Evolutionary conservation across 2,797 vertebrate genomes (phyloP), one percentile per base, ranked within the genome.

Genomic region (Cuculus canorus): DNA sequence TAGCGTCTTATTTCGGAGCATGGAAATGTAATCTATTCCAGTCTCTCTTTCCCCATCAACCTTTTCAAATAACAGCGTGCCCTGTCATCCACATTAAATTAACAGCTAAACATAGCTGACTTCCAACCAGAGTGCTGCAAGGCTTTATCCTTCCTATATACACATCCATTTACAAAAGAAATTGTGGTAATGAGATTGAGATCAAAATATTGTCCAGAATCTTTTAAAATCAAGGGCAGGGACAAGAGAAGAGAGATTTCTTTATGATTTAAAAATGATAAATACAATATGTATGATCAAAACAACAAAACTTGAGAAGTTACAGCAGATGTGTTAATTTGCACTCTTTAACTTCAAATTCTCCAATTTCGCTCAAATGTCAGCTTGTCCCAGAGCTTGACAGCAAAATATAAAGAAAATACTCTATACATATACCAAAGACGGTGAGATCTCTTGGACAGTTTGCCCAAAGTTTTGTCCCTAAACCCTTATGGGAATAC

Each of bases 401-500:
- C 3, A 6, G 86, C 66, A 73, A 65, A 57, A 60, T 71, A 77
- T 43, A 84, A 92, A 73, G 79, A 91, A 89, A 79, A 23, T 85
- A 86, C 16, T 94, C 54, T 28, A 4, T 75, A 72, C 83, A 72
- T 95, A 94, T 95, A 91, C 39, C 91, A 78, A 75, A 86, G 75
- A 86, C 69, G 64, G 86, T 59, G 71, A 92, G 86, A 89, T 53
- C 81, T 87, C 84, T 75, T 76, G 76, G 70, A 78, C 59, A 81
- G 70, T 79, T 87, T 88, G 83, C 64, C 88, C 82, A 90, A 91
- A 70, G 52, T 80, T 61, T 82, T 93, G 83, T 91, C 69, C 86
- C 88, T 82, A 64, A 87, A 82, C 30, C 43, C 84, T 81, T 77
- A 84, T 63, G 78, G 85, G 90, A 92, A 91, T 75, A 77, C 59